Percentiles rank a stretch among this genome's conserved stretches.
These are phyloP conservation scores for Euplexia lucipara DNA, from an alignment of 2,888 invertebrate genomes.

Conservation along the genomic window DNA sequence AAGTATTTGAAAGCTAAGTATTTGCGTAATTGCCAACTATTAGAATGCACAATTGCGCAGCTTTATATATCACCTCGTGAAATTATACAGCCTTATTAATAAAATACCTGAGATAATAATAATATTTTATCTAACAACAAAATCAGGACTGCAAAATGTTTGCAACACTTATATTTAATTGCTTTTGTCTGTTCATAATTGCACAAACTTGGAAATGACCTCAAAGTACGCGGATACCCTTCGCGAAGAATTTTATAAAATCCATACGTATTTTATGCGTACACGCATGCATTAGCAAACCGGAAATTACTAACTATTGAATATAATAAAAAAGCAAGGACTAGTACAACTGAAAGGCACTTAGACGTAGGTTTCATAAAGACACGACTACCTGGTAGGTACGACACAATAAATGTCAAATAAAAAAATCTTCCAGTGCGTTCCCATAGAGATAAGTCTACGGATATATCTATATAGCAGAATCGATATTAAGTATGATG, in stretches of 20 bases:
- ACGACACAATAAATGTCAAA: no score
- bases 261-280: constrained; percentile 21
- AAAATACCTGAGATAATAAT: not conserved
- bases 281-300: constrained; percentile 27
- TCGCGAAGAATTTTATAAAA: constrained; percentile 40
- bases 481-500: no score
- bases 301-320: constrained; percentile 43
- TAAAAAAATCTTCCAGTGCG: no score
- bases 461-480: no score
- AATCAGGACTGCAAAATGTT: constrained; percentile 32
- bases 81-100: constrained; percentile 1
- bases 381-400: no score
- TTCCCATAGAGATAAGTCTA: no score
- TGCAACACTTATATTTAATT: constrained; percentile 28
- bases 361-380: constrained; percentile 10
- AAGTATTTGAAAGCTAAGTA: no score
- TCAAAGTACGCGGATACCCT: constrained; percentile 41
- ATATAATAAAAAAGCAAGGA: constrained; percentile 44
- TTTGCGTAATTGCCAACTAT: no score
- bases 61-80: not conserved
- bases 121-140: constrained; percentile 29
- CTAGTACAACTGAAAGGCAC: not conserved
- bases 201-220: constrained; percentile 34
- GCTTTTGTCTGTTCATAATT: constrained; percentile 22
- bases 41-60: no score